phyloP scores from a whole-genome alignment of 2,888 invertebrate species.

The Cerastis leucographa region DNA sequence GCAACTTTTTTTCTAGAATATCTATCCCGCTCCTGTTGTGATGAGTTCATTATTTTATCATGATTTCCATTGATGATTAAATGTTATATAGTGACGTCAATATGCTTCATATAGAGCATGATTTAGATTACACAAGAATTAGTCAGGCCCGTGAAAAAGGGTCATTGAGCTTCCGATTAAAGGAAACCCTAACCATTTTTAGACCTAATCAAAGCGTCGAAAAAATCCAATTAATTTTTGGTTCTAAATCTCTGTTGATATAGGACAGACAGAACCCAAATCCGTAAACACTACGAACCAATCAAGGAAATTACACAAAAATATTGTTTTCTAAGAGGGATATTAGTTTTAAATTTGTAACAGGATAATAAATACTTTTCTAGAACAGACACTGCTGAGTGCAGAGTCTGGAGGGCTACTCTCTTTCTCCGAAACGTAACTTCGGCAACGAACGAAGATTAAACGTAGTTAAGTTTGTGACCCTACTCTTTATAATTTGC shows the following conservation, averaged over 20 bases:
- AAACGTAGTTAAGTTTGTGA: too few species aligned
- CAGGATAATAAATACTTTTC: constrained; percentile 25
- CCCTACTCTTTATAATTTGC: too few species aligned
- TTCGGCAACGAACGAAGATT: too few species aligned
- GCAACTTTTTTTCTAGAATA: neutral
- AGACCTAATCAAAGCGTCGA: neutral
- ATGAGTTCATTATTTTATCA: neutral
- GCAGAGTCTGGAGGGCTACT: constrained; percentile 19
- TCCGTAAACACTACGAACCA: neutral
- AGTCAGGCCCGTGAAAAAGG: neutral
- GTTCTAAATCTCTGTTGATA: neutral
- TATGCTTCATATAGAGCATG: too few species aligned
- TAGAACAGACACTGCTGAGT: constrained; percentile 28
- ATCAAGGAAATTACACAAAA: constrained; percentile 22
- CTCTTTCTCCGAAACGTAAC: too few species aligned
- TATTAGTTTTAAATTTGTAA: constrained; percentile 34
- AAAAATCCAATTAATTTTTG: constrained; percentile 3
- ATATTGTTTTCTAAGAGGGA: neutral
- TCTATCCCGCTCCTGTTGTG: neutral
- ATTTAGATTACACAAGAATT: neutral
- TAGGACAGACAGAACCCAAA: constrained; percentile 11
- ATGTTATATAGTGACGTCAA: neutral
- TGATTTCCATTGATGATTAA: neutral
- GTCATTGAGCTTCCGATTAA: neutral
- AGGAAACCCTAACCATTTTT: neutral